Base-by-base conservation (phyloP, 2,113 vertebrate genomes). In the Bos indicus region DNA sequence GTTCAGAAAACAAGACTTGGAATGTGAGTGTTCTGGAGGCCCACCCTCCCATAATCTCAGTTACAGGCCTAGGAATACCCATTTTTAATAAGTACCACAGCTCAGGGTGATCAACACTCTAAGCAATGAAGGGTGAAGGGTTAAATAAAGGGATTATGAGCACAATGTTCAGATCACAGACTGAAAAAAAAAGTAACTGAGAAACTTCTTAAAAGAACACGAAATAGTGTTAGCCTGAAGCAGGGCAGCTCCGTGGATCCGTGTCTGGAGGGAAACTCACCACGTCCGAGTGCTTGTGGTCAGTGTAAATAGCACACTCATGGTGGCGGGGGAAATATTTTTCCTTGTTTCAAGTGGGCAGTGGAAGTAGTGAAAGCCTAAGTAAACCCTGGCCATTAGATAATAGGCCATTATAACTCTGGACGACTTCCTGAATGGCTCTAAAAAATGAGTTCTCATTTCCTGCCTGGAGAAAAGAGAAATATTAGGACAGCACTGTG, bases 401-500 rank as follows among this genome's bases (percentile, higher is more conserved):
- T 99, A 99, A 99, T 97, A 96, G 96, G 97, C 97, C 98, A 98
- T 99, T 99, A 98, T 98, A 97, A 98, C 98, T 98, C 97, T 98
- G 96, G 97, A 99, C 52, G 80, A 99, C 98, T 99, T 99, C 99
- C 99, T 99, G 99, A 99, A 99, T 98, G 91, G 96, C 97, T 97
- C 25, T 94, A 96, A 97, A 98, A 98, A 98, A 98, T 82, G 98
- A 95, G 97, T 96, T 98, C 95, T 97, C 98, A 98, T 97, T 98
- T 98, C 98, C 98, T 98, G 97, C 91, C 92, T 54, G 91, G 81
- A 98, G 94, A 96, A 95, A 98, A 98, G 98, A 97, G 96, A 98
- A 98, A 96, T 92, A 97, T 57, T 48, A 97, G 96, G 97, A 94
- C 59, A 64, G 88, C 2, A 2, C 3, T 12, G 64, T 93, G 96